A percentile compares a stretch with the other conserved stretches of the same genome.
phyloP scores from a whole-genome alignment of 2,797 vertebrate species.

The Enteromius unitaeniatus region DNA sequence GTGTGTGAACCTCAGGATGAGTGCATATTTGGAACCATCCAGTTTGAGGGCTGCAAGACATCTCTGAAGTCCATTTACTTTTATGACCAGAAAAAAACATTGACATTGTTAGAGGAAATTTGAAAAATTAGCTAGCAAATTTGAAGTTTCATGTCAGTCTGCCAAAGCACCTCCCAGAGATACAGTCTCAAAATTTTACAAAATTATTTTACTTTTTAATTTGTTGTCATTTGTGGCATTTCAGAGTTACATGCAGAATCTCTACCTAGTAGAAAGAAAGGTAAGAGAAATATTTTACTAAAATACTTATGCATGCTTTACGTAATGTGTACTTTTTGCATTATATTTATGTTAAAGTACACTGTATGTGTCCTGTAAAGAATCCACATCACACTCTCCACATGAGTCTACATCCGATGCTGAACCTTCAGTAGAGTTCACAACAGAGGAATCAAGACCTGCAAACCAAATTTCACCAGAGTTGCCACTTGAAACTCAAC shows the following conservation, averaged over 20 bases:
- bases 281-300: not conserved
- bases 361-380: conserved; percentile 10
- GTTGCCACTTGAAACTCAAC: not conserved
- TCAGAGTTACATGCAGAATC: conserved; percentile 50
- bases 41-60: not conserved
- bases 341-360: not conserved
- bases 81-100: not conserved
- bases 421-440: conserved; percentile 3
- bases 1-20: not conserved
- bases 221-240: conserved; percentile 32
- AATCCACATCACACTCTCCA: not conserved
- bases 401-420: not conserved
- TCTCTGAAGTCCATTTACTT: not conserved
- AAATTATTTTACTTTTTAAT: too few relatives aligned
- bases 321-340: not conserved
- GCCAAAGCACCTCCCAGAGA: not conserved
- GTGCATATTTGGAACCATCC: not conserved
- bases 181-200: not conserved
- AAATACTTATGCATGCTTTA: not conserved
- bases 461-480: conserved; percentile 19
- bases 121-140: not conserved
- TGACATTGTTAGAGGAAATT: not conserved
- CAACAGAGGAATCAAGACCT: not conserved
- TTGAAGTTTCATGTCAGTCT: not conserved
- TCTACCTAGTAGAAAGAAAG: conserved; percentile 26